Percentiles rank a stretch among this genome's conserved stretches.
phyloP scores from a whole-genome alignment of 2,797 vertebrate genomes.

The Nannoperca australis region DNA sequence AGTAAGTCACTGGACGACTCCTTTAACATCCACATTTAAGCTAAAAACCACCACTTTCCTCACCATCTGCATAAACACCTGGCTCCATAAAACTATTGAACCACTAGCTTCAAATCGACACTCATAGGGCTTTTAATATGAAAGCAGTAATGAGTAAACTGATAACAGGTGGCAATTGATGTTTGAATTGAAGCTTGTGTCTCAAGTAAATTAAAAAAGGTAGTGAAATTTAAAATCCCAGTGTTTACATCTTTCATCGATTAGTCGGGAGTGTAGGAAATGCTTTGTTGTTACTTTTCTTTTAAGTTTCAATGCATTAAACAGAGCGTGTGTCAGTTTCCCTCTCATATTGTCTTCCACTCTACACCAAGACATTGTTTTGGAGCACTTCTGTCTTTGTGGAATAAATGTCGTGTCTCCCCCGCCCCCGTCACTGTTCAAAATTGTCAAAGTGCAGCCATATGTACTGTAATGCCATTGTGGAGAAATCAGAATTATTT shows the following conservation, averaged over 20 bases:
- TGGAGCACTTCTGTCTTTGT: slow-evolving; percentile 34
- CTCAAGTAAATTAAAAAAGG: neutral
- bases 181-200: neutral
- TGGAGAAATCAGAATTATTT: slow-evolving; percentile 49
- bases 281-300: neutral
- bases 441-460: slow-evolving; percentile 44
- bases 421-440: slow-evolving; percentile 23
- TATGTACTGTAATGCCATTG: slow-evolving; percentile 54
- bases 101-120: neutral
- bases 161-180: neutral
- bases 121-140: neutral
- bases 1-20: neutral
- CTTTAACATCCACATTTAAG: neutral
- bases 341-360: neutral
- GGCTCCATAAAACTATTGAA: neutral
- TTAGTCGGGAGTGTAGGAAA: neutral
- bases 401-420: slow-evolving; percentile 39
- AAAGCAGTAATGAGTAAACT: neutral
- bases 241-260: neutral
- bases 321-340: neutral
- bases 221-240: no score
- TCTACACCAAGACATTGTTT: slow-evolving; percentile 15
- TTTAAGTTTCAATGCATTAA: neutral
- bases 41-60: neutral
- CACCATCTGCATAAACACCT: neutral